Conservation (phyloP, 1,140 invertebrate genomes). For the Atta cephalotes region DNA sequence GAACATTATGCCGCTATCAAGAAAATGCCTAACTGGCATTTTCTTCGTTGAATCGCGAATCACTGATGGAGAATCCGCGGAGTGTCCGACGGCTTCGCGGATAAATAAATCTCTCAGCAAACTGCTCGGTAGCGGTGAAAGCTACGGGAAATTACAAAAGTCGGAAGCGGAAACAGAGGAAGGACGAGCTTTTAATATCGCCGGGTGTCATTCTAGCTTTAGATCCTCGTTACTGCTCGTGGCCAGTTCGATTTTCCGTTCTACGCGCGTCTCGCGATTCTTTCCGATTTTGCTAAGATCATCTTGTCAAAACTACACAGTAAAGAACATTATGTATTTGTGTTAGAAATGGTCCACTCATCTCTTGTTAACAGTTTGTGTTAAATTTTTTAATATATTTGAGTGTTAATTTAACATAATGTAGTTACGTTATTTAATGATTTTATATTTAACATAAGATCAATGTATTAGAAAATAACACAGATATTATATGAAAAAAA, state of each 20-base stretch:
- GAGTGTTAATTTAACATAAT: too few species aligned
- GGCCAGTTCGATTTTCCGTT: conserved; percentile 73
- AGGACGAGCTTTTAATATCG: conserved; percentile 84
- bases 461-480: too few species aligned
- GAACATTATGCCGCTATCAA: neutral
- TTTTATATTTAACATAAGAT: too few species aligned
- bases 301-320: neutral
- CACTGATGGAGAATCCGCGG: conserved; percentile 38
- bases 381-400: too few species aligned
- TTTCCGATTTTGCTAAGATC: conserved; percentile 24
- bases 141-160: conserved; percentile 86
- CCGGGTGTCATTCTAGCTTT: conserved; percentile 79
- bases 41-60: conserved; percentile 59
- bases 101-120: conserved; percentile 74
- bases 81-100: conserved; percentile 56
- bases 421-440: too few species aligned
- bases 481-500: too few species aligned
- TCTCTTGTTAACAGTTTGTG: too few species aligned
- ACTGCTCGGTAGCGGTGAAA: conserved; percentile 73
- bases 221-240: conserved; percentile 63
- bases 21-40: conserved; percentile 40
- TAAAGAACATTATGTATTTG: too few species aligned
- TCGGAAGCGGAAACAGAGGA: conserved; percentile 83
- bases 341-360: too few species aligned
- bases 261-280: conserved; percentile 27